Evolutionary conservation across 2,888 invertebrate genomes (phyloP), one percentile per base, ranked within the genome.

Genomic region (Rhopalosiphum nymphaeae): DNA sequence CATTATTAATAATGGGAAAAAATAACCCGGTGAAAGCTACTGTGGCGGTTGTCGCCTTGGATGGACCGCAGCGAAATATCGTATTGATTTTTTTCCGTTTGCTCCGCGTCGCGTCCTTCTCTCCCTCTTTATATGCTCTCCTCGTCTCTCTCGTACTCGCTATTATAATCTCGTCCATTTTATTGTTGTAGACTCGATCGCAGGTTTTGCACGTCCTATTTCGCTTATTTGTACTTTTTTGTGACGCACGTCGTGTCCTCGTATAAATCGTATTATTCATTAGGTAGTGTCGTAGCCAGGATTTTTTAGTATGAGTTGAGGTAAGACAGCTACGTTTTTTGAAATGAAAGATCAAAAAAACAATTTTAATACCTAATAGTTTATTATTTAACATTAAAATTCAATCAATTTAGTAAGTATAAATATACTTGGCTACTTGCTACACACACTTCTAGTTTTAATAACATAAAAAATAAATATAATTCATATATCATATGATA

Each of bases 81-180:
- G 89, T 89, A 89, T 89, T 89, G 89, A 89, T 89, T 89, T 89
- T 88, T 61, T 89, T 61, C 21, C 57, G 53, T 89, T 57, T 57
- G 78, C 78, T 36, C 21, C 42, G 53, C 36, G 53, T 88, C 42
- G 89, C 56, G 89, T 88, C 36, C 87, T 78, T 42, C 78, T 78
- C 78, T 78, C 78, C 78, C 78, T 42, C 36, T 78, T 78, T 25
- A 21, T 36, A 53, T 53, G 36, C 78, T 78, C 67, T 78, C 67
- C 67, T 78, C 67, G 67, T 36, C 67, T n/a, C n/a, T n/a, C 5
- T 78, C 78, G 21, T 78, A 78, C 21, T 36, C 10, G 36, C 78
- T 36, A 78, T 78, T 78, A 78, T 42, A 36, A 36, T 78, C 36
- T 78, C 78, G 36, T 42, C 78, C 78, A 78, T 78, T 36, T 78